phyloP scores from a whole-genome alignment of 1,140 invertebrate genomes.

The Drosophila suzukii region DNA sequence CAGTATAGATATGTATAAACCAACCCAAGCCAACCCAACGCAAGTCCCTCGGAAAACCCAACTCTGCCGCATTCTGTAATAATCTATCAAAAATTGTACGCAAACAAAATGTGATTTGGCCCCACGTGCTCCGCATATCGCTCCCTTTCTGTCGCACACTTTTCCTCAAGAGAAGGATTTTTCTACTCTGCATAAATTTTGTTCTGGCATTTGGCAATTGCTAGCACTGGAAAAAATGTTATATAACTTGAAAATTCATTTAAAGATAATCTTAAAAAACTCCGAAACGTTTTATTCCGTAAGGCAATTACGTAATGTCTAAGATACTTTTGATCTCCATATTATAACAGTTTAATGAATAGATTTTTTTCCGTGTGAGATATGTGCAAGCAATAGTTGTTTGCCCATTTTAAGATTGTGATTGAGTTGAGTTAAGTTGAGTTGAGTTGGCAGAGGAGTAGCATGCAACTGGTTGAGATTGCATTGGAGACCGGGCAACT shows the following conservation, averaged over 20 bases:
- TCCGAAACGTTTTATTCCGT: no score
- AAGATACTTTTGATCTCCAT: background rate
- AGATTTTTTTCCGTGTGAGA: background rate
- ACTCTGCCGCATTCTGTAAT: slow-evolving; percentile 70
- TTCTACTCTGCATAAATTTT: slow-evolving; percentile 66
- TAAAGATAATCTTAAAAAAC: background rate
- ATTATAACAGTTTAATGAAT: background rate
- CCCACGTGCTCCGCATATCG: slow-evolving; percentile 44
- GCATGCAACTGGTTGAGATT: slow-evolving; percentile 49
- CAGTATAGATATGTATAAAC: slow-evolving; percentile 25
- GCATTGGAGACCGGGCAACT: slow-evolving; percentile 16
- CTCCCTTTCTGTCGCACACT: slow-evolving; percentile 1
- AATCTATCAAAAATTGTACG: slow-evolving; percentile 80
- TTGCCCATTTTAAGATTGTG: slow-evolving; percentile 53
- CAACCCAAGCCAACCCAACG: background rate
- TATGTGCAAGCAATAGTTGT: slow-evolving; percentile 23
- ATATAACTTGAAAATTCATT: background rate
- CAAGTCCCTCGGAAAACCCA: background rate
- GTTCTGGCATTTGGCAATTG: slow-evolving; percentile 69
- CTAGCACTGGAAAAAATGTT: slow-evolving; percentile 15
- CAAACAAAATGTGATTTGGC: slow-evolving; percentile 80
- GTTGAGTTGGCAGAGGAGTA: background rate
- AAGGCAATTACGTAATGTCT: no score
- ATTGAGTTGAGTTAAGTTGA: slow-evolving; percentile 27
- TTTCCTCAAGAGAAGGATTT: slow-evolving; percentile 11